Evolutionary conservation across 2,888 invertebrate species (phyloP).

Genomic region (Polymixis lichenea): DNA sequence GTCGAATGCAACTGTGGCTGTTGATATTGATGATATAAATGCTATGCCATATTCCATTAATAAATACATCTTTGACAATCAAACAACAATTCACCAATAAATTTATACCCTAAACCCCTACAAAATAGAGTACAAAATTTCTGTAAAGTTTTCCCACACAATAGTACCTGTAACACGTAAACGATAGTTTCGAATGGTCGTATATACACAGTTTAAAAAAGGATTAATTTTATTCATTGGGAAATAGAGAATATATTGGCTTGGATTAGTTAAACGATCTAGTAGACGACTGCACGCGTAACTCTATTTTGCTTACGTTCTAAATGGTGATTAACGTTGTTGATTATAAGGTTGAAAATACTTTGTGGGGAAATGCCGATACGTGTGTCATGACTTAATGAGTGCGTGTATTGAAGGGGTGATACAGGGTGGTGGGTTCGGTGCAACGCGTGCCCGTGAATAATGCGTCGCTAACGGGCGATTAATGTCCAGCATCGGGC

Average conservation of each 20-base stretch:
- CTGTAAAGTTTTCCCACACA: constrained; percentile 21
- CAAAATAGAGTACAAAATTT: constrained; percentile 61
- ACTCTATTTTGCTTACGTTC: constrained; percentile 6
- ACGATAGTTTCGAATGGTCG: constrained; percentile 77
- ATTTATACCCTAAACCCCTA: constrained; percentile 59
- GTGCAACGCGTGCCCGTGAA: constrained; percentile 89
- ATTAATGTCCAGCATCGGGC: constrained; percentile 85
- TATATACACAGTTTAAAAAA: constrained; percentile 84
- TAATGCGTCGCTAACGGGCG: constrained; percentile 89
- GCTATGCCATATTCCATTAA: constrained; percentile 82
- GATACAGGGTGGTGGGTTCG: constrained; percentile 82
- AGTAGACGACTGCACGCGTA: constrained; percentile 60
- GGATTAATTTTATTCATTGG: constrained; percentile 88
- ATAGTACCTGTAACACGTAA: constrained; percentile 59
- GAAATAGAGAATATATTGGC: constrained; percentile 89
- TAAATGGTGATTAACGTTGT: constrained; percentile 16
- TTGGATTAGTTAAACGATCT: constrained; percentile 87
- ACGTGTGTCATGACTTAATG: constrained; percentile 47
- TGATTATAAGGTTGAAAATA: background rate
- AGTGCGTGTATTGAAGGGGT: constrained; percentile 72
- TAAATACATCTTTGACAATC: constrained; percentile 72
- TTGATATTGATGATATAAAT: constrained; percentile 88
- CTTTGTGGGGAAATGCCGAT: constrained; percentile 27
- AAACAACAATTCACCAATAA: constrained; percentile 57
- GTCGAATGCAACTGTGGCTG: constrained; percentile 87